phyloP scores from a whole-genome alignment of 1,140 invertebrate species.

The Wiebesia pumilae region DNA sequence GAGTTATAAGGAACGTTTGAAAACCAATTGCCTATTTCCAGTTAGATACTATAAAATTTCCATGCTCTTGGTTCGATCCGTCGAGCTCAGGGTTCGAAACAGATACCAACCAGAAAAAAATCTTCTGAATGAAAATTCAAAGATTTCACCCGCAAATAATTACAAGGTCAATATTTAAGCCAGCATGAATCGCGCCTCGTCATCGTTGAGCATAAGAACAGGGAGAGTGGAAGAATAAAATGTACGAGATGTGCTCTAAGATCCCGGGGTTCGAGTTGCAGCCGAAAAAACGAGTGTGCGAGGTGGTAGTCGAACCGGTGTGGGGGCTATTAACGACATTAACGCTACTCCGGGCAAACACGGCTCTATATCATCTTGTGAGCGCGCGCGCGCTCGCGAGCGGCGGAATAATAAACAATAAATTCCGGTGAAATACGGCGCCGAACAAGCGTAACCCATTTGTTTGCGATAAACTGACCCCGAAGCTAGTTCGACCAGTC shows the following conservation, averaged over 20 bases:
- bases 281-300: constrained; percentile 10
- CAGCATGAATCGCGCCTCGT: background rate
- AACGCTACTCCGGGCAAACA: constrained; percentile 73
- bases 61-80: background rate
- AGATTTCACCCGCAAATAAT: background rate
- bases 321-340: constrained; percentile 73
- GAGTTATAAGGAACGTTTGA: background rate
- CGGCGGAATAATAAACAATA: constrained; percentile 73
- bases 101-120: too few species aligned
- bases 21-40: background rate
- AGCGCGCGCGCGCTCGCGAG: constrained; percentile 18
- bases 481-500: constrained; percentile 72
- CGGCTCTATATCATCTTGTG: constrained; percentile 70
- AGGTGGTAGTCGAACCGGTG: constrained; percentile 65
- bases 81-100: background rate
- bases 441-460: constrained; percentile 74
- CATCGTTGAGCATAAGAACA: background rate
- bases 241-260: background rate
- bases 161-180: background rate
- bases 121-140: too few species aligned
- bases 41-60: background rate
- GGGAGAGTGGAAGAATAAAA: background rate
- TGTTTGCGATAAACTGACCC: constrained; percentile 75
- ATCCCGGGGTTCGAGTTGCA: background rate
- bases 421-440: constrained; percentile 73